Conservation (phyloP, 2,797 vertebrate species). For the Octomys mimax region DNA sequence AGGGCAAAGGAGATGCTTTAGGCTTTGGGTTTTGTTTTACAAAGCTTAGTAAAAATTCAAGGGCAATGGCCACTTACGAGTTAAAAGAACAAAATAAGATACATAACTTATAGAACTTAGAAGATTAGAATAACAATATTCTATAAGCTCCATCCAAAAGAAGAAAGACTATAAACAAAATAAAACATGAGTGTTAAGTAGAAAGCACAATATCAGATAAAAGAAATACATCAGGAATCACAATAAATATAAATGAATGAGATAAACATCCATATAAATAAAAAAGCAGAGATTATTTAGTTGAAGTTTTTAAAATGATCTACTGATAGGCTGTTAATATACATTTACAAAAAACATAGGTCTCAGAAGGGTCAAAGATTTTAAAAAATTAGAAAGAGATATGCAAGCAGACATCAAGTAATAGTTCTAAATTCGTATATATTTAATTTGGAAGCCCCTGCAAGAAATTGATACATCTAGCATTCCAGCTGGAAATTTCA, state of each 20-base stretch:
- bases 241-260: slow-evolving; percentile 30
- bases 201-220: background rate
- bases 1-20: no score
- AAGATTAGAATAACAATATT: background rate
- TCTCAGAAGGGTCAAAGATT: background rate
- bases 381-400: background rate
- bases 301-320: background rate
- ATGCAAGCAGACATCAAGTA: background rate
- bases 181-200: background rate
- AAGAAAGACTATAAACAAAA: background rate
- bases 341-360: background rate
- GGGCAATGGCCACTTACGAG: background rate
- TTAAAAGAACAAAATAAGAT: background rate
- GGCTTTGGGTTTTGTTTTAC: background rate
- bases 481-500: background rate
- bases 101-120: background rate
- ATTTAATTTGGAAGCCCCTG: background rate
- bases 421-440: background rate
- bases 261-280: background rate
- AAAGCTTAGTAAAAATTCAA: background rate
- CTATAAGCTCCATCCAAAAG: background rate
- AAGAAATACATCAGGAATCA: background rate
- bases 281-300: background rate
- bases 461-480: background rate
- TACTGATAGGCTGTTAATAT: background rate